Evolutionary conservation across 2,113 vertebrate genomes (phyloP).

Genomic region (Otolemur garnettii): DNA sequence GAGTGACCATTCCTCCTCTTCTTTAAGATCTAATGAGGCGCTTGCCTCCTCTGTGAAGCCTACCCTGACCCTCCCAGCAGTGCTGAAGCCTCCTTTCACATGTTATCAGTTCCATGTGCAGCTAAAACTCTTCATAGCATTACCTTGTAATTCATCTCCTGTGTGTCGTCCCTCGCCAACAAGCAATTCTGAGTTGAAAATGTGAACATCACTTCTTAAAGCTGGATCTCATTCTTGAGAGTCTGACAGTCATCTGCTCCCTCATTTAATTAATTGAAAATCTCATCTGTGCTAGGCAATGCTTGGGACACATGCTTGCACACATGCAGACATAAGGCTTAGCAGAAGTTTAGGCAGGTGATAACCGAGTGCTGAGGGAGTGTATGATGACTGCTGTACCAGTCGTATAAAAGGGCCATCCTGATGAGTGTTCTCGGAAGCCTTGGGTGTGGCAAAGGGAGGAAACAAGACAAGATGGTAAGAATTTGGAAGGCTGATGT

Average conservation of each 20-base stretch:
- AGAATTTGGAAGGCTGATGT: neutral
- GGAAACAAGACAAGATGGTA: neutral
- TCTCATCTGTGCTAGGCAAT: neutral
- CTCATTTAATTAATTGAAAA: conserved; percentile 1
- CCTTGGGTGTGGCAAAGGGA: neutral
- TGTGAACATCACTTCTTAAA: neutral
- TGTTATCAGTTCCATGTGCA: neutral
- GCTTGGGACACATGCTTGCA: neutral
- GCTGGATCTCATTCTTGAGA: conserved; percentile 11
- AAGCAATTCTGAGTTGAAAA: neutral
- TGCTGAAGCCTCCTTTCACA: neutral
- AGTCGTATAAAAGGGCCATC: neutral
- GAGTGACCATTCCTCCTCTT: neutral
- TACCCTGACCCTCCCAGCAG: conserved; percentile 29
- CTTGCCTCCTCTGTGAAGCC: conserved; percentile 25
- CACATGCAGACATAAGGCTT: neutral
- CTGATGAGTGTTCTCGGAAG: neutral
- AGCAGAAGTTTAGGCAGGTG: neutral
- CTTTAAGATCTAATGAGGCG: neutral
- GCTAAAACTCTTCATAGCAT: neutral
- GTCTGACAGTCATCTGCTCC: neutral
- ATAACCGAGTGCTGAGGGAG: neutral
- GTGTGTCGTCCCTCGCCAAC: neutral
- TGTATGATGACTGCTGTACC: neutral
- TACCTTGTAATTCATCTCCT: neutral